These are phyloP conservation scores for Anguilla marmorata DNA, from an alignment of 2,797 vertebrate genomes.

Conservation along the genomic window DNA sequence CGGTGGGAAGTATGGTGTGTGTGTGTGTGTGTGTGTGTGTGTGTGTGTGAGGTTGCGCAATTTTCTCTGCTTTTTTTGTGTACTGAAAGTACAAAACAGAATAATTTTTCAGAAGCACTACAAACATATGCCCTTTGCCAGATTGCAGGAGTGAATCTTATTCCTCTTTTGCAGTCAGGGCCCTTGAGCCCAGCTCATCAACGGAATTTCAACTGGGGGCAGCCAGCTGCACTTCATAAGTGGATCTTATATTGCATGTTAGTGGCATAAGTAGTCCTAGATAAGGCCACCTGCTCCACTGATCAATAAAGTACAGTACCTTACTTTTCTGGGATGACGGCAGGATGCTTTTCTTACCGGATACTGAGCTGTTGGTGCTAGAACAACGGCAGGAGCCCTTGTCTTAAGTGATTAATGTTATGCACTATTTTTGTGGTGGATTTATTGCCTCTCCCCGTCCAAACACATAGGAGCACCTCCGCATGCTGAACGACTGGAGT, in stretches of 20 bases:
- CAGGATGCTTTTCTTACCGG: background rate
- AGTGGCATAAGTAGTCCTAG: background rate
- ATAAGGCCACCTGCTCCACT: background rate
- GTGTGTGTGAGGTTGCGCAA: too few relatives aligned
- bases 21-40: too few relatives aligned
- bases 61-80: too few relatives aligned
- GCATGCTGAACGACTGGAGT: background rate
- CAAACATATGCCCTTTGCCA: background rate
- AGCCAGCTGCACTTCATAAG: background rate
- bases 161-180: background rate
- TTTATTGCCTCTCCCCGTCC: background rate
- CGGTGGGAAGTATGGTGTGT: background rate
- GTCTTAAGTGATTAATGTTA: background rate
- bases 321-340: background rate
- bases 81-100: background rate
- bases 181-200: background rate
- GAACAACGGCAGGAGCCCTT: background rate
- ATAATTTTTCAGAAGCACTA: background rate
- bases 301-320: background rate
- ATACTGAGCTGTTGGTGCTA: background rate
- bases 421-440: background rate
- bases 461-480: background rate
- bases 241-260: constrained; percentile 1
- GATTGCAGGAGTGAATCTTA: background rate
- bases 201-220: background rate